Evolutionary conservation across 2,888 invertebrate species (phyloP), one percentile per base, ranked within the genome.

Genomic region (Smittia sp.): DNA sequence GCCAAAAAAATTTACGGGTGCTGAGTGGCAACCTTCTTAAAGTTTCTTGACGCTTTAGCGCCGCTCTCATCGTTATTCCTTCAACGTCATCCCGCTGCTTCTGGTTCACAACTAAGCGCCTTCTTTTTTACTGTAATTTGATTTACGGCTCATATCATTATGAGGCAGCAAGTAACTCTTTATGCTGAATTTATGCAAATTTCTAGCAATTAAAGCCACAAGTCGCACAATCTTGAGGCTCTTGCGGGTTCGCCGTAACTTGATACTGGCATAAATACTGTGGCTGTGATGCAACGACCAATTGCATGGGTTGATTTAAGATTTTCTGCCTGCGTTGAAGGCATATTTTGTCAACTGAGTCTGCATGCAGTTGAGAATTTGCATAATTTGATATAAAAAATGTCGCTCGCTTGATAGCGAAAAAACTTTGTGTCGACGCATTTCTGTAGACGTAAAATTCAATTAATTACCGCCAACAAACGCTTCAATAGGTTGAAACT

Each of bases 381-480:
- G 32, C 32, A 32, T 32, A 32, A 32, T 32, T 32, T 32, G 32
- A 9, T 32, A 32, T 32, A 32, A 32, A 32, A 32, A 32, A 32
- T 32, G 32, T 32, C 32, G 9, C 32, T 32, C 32, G 32, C 32
- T 32, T 9, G 32, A n/a, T n/a, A n/a, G n/a, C n/a, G 4, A 32
- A 9, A 32, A 32, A 32, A 32, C 32, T 32, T 32, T 32, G 32
- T 32, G 32, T n/a, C n/a, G 46, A 46, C 46, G 15, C 46, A 46
- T 46, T 46, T 32, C 2, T 46, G 15, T 11, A 46, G 46, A 46
- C 46, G n/a, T 46, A 46, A 46, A 46, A 46, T 46, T 15, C 46
- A 46, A 46, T 46, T 46, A 46, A 46, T 46, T 46, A 46, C 46
- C 46, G 46, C 46, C 46, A 46, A 46, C 46, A 46, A 46, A 46